phyloP scores from a whole-genome alignment of 2,888 invertebrate genomes.

The Halictus quadricinctus region DNA sequence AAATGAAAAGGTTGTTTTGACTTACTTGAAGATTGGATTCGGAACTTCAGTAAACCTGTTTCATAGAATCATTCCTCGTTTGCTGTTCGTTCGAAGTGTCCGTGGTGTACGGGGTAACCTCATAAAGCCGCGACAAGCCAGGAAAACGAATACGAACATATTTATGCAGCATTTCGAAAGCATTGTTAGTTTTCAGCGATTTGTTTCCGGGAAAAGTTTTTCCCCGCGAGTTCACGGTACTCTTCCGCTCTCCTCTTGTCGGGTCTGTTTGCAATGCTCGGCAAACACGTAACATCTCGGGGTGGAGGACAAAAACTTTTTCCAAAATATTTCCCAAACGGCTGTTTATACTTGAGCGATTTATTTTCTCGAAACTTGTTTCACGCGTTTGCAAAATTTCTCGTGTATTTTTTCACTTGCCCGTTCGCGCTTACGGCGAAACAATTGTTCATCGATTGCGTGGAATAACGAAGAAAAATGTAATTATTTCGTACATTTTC shows the following conservation, averaged over 20 bases:
- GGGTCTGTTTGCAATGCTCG: neutral
- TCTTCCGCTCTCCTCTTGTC: neutral
- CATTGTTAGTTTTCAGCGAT: conserved; percentile 14
- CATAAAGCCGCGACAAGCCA: conserved; percentile 8
- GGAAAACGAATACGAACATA: conserved; percentile 16
- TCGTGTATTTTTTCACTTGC: neutral
- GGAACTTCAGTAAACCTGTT: neutral
- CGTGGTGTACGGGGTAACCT: neutral
- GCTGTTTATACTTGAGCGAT: neutral
- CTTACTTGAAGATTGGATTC: neutral
- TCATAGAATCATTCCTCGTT: neutral
- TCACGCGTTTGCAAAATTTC: neutral
- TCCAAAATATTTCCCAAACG: conserved; percentile 12
- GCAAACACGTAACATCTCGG: neutral
- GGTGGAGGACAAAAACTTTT: neutral
- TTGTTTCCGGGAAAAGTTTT: neutral
- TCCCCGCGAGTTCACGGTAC: neutral
- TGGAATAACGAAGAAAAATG: neutral
- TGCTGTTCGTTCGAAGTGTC: neutral
- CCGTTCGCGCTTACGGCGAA: neutral
- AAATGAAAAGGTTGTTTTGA: neutral
- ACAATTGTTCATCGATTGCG: neutral
- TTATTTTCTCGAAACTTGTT: neutral
- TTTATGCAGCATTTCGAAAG: conserved; percentile 19
- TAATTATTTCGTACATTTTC: neutral